Conservation (phyloP, 2,888 invertebrate species). For the Esperia sulphurella region DNA sequence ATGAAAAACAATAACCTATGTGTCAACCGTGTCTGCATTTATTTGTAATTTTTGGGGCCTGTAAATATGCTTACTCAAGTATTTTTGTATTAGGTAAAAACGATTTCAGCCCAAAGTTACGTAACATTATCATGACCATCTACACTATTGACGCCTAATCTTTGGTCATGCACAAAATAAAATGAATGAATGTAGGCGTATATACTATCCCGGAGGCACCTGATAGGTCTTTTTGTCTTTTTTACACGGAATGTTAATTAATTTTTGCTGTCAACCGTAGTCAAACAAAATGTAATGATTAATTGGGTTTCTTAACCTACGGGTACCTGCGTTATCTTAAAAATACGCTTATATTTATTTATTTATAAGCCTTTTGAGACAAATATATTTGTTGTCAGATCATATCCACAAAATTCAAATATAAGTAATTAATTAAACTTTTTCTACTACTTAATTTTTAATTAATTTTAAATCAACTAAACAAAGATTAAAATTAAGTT, state of each 20-base stretch:
- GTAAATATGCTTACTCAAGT: slow-evolving; percentile 16
- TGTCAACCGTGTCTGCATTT: background rate
- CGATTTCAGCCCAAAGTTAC: no score
- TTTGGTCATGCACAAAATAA: slow-evolving; percentile 59
- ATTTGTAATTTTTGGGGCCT: slow-evolving; percentile 5
- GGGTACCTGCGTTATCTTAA: slow-evolving; percentile 28
- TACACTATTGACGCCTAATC: slow-evolving; percentile 22
- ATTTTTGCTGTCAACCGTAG: slow-evolving; percentile 72
- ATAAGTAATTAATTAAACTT: no score
- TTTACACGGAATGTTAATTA: slow-evolving; percentile 75
- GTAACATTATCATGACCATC: no score
- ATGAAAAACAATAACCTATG: no score
- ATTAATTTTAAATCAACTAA: no score
- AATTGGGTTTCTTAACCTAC: slow-evolving; percentile 51
- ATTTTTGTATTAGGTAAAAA: no score
- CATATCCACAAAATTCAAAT: no score
- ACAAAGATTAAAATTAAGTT: no score
- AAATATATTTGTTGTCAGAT: background rate
- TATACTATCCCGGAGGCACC: slow-evolving; percentile 50
- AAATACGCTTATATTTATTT: slow-evolving; percentile 13
- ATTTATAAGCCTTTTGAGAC: slow-evolving; percentile 8
- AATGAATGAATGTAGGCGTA: slow-evolving; percentile 70
- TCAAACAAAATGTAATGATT: slow-evolving; percentile 71
- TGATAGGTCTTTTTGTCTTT: slow-evolving; percentile 63
- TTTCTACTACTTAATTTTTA: slow-evolving; percentile 14